Percentiles rank a stretch among this genome's conserved stretches.
Conservation (phyloP, 1,140 invertebrate genomes). For the Macrobrachium nipponense region DNA sequence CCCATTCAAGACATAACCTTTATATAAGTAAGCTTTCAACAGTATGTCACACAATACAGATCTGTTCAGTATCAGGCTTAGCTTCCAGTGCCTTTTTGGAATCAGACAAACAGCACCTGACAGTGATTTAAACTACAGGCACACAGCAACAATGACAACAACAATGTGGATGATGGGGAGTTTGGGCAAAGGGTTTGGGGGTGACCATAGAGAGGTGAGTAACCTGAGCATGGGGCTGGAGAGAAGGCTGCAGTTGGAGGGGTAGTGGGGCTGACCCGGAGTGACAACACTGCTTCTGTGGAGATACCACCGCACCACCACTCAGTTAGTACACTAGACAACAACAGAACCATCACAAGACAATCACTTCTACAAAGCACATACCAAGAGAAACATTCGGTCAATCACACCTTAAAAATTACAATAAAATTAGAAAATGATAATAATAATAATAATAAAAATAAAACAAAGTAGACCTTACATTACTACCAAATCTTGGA, state of each 20-base stretch:
- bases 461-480: neutral
- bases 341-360: neutral
- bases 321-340: constrained; percentile 28
- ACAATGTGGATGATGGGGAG: too few species aligned
- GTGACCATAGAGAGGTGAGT: constrained; percentile 37
- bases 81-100: too few species aligned
- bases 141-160: too few species aligned
- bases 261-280: constrained; percentile 33
- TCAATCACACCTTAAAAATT: too few species aligned
- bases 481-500: too few species aligned
- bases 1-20: too few species aligned
- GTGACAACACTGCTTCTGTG: constrained; percentile 50
- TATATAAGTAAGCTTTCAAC: too few species aligned
- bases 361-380: neutral
- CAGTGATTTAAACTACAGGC: too few species aligned
- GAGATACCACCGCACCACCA: constrained; percentile 42
- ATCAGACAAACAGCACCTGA: too few species aligned
- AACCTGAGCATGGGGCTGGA: constrained; percentile 61
- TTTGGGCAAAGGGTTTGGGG: neutral
- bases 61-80: too few species aligned
- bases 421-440: neutral
- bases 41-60: too few species aligned
- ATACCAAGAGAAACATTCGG: neutral
- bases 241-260: constrained; percentile 56
- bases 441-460: neutral